Conservation (phyloP, 2,113 vertebrate genomes). For the Diadophis punctatus region DNA sequence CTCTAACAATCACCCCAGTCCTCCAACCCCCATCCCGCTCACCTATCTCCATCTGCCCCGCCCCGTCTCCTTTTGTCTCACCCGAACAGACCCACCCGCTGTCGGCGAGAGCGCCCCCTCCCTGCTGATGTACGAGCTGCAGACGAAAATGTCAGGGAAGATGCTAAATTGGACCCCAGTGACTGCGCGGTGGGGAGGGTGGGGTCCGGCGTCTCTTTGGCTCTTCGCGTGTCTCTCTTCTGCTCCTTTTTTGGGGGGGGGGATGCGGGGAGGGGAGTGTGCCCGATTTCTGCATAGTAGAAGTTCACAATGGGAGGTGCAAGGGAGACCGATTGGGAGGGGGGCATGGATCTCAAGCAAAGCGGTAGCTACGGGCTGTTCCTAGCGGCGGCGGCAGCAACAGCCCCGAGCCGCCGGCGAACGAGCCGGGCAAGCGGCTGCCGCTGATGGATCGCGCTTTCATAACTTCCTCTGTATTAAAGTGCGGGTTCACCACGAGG, state of each 20-base stretch:
- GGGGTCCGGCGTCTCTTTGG: not conserved
- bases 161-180: constrained; percentile 63
- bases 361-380: not conserved
- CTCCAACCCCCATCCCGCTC: not conserved
- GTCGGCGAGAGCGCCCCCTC: constrained; percentile 12
- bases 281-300: too few relatives aligned
- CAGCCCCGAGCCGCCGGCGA: constrained; percentile 46
- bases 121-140: constrained; percentile 60
- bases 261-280: not conserved
- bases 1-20: not conserved
- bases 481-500: constrained; percentile 72
- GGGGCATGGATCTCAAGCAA: not conserved
- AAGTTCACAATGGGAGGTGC: not conserved
- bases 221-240: not conserved
- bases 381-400: constrained; percentile 34
- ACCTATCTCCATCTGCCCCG: not conserved
- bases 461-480: constrained; percentile 76
- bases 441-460: constrained; percentile 72
- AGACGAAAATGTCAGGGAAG: constrained; percentile 63
- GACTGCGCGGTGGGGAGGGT: constrained; percentile 9
- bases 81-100: not conserved
- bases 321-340: not conserved
- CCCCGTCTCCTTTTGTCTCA: constrained; percentile 21
- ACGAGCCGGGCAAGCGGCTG: constrained; percentile 38
- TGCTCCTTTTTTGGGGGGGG: not conserved